A percentile compares a stretch with the other conserved stretches of the same genome.
phyloP scores from a whole-genome alignment of 2,113 vertebrate genomes.

The Oryzias melastigma region DNA sequence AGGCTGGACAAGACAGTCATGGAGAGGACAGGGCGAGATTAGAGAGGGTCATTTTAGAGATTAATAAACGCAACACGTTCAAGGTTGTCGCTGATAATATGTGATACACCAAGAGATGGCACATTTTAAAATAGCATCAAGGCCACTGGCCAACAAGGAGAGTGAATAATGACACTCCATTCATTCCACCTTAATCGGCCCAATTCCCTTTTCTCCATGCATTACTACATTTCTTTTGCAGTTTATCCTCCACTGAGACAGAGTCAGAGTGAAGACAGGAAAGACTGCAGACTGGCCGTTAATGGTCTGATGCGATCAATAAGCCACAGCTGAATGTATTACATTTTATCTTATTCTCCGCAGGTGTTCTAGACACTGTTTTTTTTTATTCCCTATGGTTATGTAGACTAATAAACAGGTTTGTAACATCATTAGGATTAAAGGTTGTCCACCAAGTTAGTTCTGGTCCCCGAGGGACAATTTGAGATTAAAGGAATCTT shows the following conservation, averaged over 20 bases:
- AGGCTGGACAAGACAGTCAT: constrained; percentile 34
- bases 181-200: constrained; percentile 44
- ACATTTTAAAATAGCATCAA: constrained; percentile 29
- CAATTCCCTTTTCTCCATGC: constrained; percentile 44
- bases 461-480: no score
- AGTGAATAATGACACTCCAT: constrained; percentile 53
- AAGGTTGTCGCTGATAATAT: constrained; percentile 58
- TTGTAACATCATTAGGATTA: no score
- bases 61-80: constrained; percentile 60
- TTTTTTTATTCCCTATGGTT: neutral
- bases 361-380: constrained; percentile 16
- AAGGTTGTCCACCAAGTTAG: no score
- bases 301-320: constrained; percentile 46
- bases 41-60: constrained; percentile 50
- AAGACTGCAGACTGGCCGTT: constrained; percentile 16
- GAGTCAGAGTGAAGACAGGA: constrained; percentile 18
- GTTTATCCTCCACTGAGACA: constrained; percentile 39
- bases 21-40: constrained; percentile 27
- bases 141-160: constrained; percentile 36
- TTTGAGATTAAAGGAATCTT: no score
- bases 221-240: constrained; percentile 50
- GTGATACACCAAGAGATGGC: constrained; percentile 46
- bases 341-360: constrained; percentile 23
- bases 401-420: no score
- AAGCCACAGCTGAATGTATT: constrained; percentile 5